A percentile compares a stretch with the other conserved stretches of the same genome.
phyloP scores from a whole-genome alignment of 2,888 invertebrate genomes.

The Podotricha telesiphe region DNA sequence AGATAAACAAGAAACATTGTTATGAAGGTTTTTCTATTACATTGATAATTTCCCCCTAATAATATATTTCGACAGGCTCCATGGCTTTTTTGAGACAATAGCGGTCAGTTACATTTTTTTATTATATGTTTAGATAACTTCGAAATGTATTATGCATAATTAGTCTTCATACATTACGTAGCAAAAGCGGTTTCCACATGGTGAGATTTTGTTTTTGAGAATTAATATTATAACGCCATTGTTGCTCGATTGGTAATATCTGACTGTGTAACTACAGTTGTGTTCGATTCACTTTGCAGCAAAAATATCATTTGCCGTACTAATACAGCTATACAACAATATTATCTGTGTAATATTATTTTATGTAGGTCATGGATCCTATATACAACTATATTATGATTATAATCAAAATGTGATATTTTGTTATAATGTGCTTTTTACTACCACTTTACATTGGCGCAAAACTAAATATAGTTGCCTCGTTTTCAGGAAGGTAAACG shows the following conservation, averaged over 20 bases:
- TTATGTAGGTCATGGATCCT: neutral
- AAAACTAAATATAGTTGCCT: conserved; percentile 46
- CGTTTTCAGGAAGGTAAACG: conserved; percentile 63
- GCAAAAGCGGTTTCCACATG: too few species aligned
- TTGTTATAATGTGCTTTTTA: neutral
- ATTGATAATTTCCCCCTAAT: too few species aligned
- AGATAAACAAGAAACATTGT: too few species aligned
- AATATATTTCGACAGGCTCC: too few species aligned
- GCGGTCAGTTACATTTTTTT: too few species aligned
- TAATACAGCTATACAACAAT: too few species aligned
- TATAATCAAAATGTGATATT: neutral
- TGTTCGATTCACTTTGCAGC: too few species aligned
- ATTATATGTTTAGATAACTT: neutral
- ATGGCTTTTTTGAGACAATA: too few species aligned
- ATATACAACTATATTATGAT: neutral
- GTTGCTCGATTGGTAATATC: neutral
- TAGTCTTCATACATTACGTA: too few species aligned
- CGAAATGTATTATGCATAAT: neutral
- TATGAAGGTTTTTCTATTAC: too few species aligned
- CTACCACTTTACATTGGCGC: neutral
- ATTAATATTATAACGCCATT: neutral
- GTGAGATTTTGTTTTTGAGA: too few species aligned
- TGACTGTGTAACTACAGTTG: neutral
- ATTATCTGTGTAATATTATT: neutral
- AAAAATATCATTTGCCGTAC: too few species aligned